Evolutionary conservation across 23 tunicate genomes (phyloP).

Genomic region (Aplidium turbinatum): DNA sequence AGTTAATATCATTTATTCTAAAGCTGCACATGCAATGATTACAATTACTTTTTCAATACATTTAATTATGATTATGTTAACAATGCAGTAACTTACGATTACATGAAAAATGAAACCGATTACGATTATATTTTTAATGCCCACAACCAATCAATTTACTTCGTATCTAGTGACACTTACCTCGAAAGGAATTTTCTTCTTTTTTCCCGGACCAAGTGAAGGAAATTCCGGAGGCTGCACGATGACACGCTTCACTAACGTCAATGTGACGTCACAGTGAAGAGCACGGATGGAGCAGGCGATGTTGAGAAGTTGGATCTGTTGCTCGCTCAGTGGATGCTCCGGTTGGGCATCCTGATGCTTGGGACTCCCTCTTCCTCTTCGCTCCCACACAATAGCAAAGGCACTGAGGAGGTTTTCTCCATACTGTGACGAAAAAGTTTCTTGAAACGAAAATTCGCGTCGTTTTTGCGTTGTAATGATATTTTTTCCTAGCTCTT

Average conservation of each 20-base stretch:
- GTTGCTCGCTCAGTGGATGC: slow-evolving; percentile 33
- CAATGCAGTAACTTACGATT: too few species aligned
- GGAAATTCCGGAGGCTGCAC: slow-evolving; percentile 56
- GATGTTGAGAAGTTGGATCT: slow-evolving; percentile 37
- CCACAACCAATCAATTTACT: too few species aligned
- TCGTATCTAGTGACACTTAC: too few species aligned
- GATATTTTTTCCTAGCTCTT: too few species aligned
- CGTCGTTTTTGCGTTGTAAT: neutral
- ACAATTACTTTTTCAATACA: too few species aligned
- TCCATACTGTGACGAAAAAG: slow-evolving; percentile 56
- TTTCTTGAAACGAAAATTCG: neutral
- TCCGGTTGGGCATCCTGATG: neutral
- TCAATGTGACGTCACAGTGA: slow-evolving; percentile 51
- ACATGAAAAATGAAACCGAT: too few species aligned
- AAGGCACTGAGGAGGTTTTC: slow-evolving; percentile 75
- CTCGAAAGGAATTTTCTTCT: slow-evolving; percentile 37
- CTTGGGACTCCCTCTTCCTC: slow-evolving; percentile 7
- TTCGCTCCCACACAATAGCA: slow-evolving; percentile 75
- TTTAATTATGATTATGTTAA: too few species aligned
- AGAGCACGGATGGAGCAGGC: slow-evolving; percentile 36
- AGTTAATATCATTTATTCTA: too few species aligned
- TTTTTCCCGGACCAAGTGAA: neutral
- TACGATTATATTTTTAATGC: too few species aligned
- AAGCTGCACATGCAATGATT: too few species aligned
- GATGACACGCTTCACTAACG: slow-evolving; percentile 52